phyloP scores from a whole-genome alignment of 1,140 invertebrate species.

The Pararge aegeria region DNA sequence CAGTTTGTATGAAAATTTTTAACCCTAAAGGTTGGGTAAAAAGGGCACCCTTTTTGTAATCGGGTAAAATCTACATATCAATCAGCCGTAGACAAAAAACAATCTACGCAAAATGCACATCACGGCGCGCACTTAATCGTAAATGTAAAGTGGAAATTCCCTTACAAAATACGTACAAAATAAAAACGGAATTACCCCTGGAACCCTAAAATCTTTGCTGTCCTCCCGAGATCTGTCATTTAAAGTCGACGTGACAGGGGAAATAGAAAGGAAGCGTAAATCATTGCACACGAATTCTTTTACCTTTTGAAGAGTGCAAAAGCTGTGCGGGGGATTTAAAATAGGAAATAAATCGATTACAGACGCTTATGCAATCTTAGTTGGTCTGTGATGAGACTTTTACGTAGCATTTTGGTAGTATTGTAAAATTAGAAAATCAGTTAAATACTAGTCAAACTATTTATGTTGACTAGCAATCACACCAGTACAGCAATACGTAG shows the following conservation, averaged over 20 bases:
- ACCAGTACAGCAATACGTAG: too few relatives aligned
- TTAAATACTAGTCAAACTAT: too few relatives aligned
- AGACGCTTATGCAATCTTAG: not conserved
- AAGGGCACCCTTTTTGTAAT: not conserved
- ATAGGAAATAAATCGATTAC: constrained; percentile 26
- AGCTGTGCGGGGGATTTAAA: constrained; percentile 12
- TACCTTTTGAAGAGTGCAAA: constrained; percentile 20
- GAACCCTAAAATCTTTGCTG: constrained; percentile 35
- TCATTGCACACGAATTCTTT: constrained; percentile 41
- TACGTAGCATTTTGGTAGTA: too few relatives aligned
- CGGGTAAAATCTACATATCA: not conserved
- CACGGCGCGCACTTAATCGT: not conserved
- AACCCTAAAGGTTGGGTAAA: too few relatives aligned
- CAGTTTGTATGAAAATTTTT: too few relatives aligned
- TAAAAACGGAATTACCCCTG: constrained; percentile 30
- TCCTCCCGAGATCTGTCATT: constrained; percentile 43
- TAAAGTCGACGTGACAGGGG: constrained; percentile 47
- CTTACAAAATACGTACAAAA: constrained; percentile 30
- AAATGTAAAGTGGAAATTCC: constrained; percentile 20
- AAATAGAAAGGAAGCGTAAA: constrained; percentile 40
- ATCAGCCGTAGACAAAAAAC: not conserved
- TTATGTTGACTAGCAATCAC: too few relatives aligned
- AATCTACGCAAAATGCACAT: constrained; percentile 8
- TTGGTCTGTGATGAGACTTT: too few relatives aligned
- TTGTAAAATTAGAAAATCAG: too few relatives aligned